These are phyloP conservation scores for Gobiocypris rarus DNA, from an alignment of 2,113 vertebrate species.

Conservation along the genomic window DNA sequence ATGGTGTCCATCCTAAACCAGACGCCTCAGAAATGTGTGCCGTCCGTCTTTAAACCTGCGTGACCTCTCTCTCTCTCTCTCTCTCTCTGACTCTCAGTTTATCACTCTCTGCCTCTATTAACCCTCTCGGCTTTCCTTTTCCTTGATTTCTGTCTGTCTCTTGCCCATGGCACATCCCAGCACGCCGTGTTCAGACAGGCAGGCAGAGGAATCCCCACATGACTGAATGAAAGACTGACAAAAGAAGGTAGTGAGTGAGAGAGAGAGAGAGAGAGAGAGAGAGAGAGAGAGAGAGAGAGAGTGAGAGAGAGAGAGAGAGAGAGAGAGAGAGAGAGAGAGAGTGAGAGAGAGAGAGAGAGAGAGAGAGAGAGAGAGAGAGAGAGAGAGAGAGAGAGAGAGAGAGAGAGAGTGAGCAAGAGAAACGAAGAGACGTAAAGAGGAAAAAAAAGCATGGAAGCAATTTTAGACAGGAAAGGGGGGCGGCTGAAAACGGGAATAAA, in stretches of 20 bases:
- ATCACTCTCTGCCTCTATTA: conserved; percentile 44
- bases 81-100: conserved; percentile 39
- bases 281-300: conserved; percentile 35
- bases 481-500: conserved; percentile 63
- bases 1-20: conserved; percentile 86
- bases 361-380: conserved; percentile 37
- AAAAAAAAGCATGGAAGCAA: conserved; percentile 67
- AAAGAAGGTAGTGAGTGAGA: conserved; percentile 34
- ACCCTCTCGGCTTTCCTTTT: conserved; percentile 39
- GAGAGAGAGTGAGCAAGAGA: conserved; percentile 31
- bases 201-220: conserved; percentile 65
- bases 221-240: conserved; percentile 50
- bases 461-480: conserved; percentile 71
- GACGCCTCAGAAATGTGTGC: neutral
- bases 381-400: conserved; percentile 37
- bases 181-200: conserved; percentile 76
- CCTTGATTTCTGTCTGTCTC: conserved; percentile 42
- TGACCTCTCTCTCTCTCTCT: conserved; percentile 1
- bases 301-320: conserved; percentile 28
- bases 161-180: conserved; percentile 55
- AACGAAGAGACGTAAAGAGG: conserved; percentile 17
- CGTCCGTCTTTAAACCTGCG: neutral
- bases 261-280: conserved; percentile 30
- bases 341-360: conserved; percentile 38
- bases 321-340: conserved; percentile 30